Conservation (phyloP, 2,888 invertebrate species). For the Cynaeus angustus region DNA sequence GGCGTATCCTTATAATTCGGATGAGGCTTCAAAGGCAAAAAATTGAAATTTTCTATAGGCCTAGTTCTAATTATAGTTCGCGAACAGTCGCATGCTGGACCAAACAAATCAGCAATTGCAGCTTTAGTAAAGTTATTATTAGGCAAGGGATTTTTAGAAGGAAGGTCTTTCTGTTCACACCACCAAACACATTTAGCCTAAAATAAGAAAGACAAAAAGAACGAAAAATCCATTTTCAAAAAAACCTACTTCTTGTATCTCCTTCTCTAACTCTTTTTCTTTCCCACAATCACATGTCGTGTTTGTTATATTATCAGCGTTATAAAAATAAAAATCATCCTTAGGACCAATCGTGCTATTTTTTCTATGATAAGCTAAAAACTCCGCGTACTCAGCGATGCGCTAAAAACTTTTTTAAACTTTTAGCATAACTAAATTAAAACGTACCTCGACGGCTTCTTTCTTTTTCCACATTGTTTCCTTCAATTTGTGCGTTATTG, state of each 20-base stretch:
- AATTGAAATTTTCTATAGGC: conserved; percentile 72
- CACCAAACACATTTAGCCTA: conserved; percentile 53
- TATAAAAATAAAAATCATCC: conserved; percentile 78
- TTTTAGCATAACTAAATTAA: neutral
- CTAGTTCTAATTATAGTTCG: conserved; percentile 15
- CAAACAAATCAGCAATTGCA: conserved; percentile 24
- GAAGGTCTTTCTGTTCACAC: conserved; percentile 49
- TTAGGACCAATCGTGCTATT: conserved; percentile 63
- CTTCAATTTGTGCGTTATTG: conserved; percentile 87
- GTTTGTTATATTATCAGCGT: conserved; percentile 79
- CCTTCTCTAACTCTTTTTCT: conserved; percentile 54
- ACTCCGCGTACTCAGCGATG: conserved; percentile 68
- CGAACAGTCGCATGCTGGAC: conserved; percentile 56
- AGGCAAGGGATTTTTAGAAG: conserved; percentile 3
- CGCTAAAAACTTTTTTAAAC: conserved; percentile 58
- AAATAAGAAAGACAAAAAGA: no score
- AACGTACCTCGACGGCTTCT: conserved; percentile 85
- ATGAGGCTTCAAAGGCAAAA: conserved; percentile 77
- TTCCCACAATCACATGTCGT: conserved; percentile 63
- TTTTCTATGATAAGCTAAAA: conserved; percentile 64
- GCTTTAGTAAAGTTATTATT: conserved; percentile 18
- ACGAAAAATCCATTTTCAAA: conserved; percentile 15
- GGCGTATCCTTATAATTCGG: conserved; percentile 81
- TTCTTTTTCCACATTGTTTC: conserved; percentile 90
- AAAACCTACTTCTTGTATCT: conserved; percentile 56